phyloP scores from a whole-genome alignment of 2,113 vertebrate genomes.

The Corynorhinus townsendii region DNA sequence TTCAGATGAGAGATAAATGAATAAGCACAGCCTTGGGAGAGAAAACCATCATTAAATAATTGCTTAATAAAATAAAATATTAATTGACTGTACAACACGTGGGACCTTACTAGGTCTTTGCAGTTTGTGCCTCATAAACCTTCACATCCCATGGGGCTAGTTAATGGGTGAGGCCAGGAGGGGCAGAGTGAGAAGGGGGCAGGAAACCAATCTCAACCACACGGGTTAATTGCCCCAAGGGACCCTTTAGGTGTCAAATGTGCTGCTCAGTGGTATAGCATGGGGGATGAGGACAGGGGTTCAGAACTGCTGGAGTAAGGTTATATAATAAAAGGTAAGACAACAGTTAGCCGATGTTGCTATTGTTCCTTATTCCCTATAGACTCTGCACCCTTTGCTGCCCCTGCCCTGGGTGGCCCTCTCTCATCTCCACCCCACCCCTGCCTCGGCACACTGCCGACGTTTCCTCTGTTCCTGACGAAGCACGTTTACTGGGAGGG shows the following conservation, averaged over 20 bases:
- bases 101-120: not conserved
- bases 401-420: not conserved
- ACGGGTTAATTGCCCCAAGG: not conserved
- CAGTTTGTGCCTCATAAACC: not conserved
- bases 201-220: not conserved
- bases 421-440: no score
- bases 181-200: not conserved
- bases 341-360: not conserved
- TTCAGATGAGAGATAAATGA: not conserved
- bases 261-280: not conserved
- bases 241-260: not conserved
- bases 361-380: not conserved
- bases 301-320: not conserved
- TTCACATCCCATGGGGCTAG: not conserved
- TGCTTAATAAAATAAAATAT: not conserved
- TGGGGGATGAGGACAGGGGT: fast-evolving
- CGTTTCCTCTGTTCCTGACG: not conserved
- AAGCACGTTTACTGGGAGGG: not conserved
- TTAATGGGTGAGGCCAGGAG: not conserved
- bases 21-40: not conserved
- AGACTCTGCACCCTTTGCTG: not conserved
- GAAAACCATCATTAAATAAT: not conserved
- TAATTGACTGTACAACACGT: not conserved
- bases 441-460: not conserved
- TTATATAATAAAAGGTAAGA: not conserved